Percentiles rank a stretch among this genome's conserved stretches.
Conservation (phyloP, 2,888 invertebrate genomes). For the Oxycera nigricornis region DNA sequence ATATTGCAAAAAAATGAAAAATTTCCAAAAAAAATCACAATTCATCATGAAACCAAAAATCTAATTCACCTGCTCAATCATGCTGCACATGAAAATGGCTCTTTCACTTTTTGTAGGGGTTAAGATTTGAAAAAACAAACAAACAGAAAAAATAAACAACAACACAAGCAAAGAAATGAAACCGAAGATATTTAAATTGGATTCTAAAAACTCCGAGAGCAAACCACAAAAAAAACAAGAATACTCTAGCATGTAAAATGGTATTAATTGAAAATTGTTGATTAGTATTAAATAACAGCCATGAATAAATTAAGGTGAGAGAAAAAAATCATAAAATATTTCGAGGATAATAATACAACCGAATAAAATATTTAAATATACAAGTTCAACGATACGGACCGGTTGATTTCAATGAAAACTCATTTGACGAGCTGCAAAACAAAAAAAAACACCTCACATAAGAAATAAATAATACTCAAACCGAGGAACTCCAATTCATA, state of each 20-base stretch:
- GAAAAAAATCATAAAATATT: background rate
- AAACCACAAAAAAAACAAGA: background rate
- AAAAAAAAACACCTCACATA: no score
- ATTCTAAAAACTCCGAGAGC: background rate
- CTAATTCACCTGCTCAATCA: background rate
- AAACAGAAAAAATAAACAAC: no score
- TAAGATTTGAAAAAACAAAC: no score
- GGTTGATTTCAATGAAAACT: no score
- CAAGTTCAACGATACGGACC: no score
- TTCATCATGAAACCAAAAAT: background rate
- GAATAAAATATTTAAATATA: no score
- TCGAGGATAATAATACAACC: no score
- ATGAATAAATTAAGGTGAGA: background rate
- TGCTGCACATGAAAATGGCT: background rate
- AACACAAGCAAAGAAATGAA: background rate
- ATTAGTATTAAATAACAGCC: constrained; percentile 29
- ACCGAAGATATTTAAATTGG: background rate
- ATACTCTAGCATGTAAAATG: background rate
- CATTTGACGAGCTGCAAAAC: no score
- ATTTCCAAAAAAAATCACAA: background rate
- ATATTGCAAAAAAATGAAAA: constrained; percentile 23
- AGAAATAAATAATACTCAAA: no score
- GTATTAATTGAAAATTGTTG: constrained; percentile 29
- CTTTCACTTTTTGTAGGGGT: background rate
- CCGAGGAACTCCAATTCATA: no score